Base-by-base conservation (phyloP, 2,888 invertebrate species). In the Flabesymbios commensalis region DNA sequence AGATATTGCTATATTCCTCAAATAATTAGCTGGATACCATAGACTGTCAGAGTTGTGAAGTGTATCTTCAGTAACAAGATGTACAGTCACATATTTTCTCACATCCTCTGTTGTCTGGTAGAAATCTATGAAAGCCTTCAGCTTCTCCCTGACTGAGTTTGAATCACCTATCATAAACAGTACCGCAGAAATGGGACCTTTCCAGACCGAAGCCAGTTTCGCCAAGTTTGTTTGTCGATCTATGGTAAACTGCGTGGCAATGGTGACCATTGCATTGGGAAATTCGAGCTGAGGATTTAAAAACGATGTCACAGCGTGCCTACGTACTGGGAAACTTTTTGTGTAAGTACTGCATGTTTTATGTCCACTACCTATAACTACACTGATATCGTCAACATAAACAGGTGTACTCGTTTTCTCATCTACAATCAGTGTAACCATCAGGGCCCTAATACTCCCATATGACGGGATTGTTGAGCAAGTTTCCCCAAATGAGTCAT, bases 171-270 rank as follows among this genome's bases (percentile, higher is more conserved):
- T 39, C 19, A 63, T 26, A 31, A 63, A 28, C n/a, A 63, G n/a
- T 26, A 49, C 63, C 7, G 55, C 63, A 19, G 63, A 63, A 28
- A 63, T 55, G 2, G 63, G 63, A 5, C 63, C 63, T 24, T 48
- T 19, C 63, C 63, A 63, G 19, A 29, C 29, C 14, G 19, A 29
- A 14, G 59, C 53, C 4, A 41, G 53, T 29, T 39, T 29, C 10
- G 17, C 41, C 7, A 63, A 32, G 19, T 41, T 22, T 1, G 26
- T 33, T 24, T 59, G 31, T 17, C 63, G 32, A 24, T 63, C 63
- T n/a, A 10, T 10, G 10, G 63, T 63, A 19, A 63, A 22, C 59
- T 63, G 63, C 10, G 59, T 59, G 39, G 59, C 58, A n/a, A 63
- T 24, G n/a, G 59, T 59, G 17, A 63, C 55, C 36, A 24, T 22